Conservation (phyloP, 2,113 vertebrate species). For the Oryzias woworae region DNA sequence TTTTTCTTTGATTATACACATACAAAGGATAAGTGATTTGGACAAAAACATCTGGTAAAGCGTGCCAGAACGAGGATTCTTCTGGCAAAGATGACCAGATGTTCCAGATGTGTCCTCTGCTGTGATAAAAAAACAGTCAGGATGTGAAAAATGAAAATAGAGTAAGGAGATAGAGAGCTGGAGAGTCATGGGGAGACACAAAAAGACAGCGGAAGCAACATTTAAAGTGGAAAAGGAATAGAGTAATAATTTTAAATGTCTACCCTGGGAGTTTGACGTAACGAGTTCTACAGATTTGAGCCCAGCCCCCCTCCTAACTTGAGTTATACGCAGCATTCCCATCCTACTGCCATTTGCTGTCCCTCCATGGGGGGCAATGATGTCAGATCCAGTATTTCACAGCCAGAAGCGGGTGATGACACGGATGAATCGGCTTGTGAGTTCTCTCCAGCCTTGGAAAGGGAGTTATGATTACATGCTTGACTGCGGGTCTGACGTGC, state of each 20-base stretch:
- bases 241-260: constrained; percentile 85
- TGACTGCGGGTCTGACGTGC: constrained; percentile 74
- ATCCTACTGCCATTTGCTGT: constrained; percentile 20
- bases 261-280: constrained; percentile 75
- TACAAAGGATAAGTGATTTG: no score
- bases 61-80: background rate
- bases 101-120: constrained; percentile 13
- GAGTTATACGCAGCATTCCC: constrained; percentile 28
- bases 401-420: constrained; percentile 84
- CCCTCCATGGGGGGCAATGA: constrained; percentile 69
- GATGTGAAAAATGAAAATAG: constrained; percentile 31
- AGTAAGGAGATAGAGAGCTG: constrained; percentile 22
- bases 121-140: background rate
- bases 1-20: no score
- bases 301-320: constrained; percentile 51
- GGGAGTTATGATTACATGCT: constrained; percentile 89
- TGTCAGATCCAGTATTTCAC: constrained; percentile 85
- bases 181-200: constrained; percentile 16
- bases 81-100: constrained; percentile 5
- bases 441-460: constrained; percentile 84
- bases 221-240: constrained; percentile 78
- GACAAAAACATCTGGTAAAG: background rate
- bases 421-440: constrained; percentile 90
- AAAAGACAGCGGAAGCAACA: constrained; percentile 75
- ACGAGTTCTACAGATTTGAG: constrained; percentile 84